Evolutionary conservation across 2,797 vertebrate genomes (phyloP), one percentile per base, ranked within the genome.

Genomic region (Aythya fuligula): DNA sequence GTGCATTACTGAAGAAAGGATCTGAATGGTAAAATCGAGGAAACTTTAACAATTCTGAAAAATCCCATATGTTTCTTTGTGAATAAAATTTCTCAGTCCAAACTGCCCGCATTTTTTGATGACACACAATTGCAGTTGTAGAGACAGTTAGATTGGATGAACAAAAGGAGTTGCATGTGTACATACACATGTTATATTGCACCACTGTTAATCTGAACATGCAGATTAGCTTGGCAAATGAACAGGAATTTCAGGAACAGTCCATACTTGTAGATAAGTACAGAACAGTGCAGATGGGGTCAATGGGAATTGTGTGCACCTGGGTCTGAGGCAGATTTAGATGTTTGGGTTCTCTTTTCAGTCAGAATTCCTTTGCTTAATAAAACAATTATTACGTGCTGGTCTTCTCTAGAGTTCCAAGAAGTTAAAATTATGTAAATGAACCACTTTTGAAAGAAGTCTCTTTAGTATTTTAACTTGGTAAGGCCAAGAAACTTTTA

Each of bases 241-340:
- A 79, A 27, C 19, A 24, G 62, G 8, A 51, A 80, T 74, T 94
- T 93, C 67, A 86, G 13, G 8, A 51, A 28, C 13, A 8, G 39
- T 57, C 69, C 11, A 61, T 54, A 71, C 0, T 2, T 18, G 8
- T 13, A 30, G 15, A 4, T 30, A 38, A 38, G 4, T 49, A 21
- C 2, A 8, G 8, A 19, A 65, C 5, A 49, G 54, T 0, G 4
- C 7, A 49, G 3, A 13, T 5, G 0, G 8, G 22, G 10, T 8
- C 2, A 1, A 7, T 51, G 28, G 15, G 18, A 77, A 2, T 6
- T 86, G 11, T 17, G 8, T 4, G 14, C 39, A 15, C 28, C 6
- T 72, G 51, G 3, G 13, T 36, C 25, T 45, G 21, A 25, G 41
- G 14, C 8, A 58, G 32, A 39, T 75, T 81, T 41, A 61, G 39